Conservation (phyloP, 2,888 invertebrate genomes). For the Torymus tubicola region DNA sequence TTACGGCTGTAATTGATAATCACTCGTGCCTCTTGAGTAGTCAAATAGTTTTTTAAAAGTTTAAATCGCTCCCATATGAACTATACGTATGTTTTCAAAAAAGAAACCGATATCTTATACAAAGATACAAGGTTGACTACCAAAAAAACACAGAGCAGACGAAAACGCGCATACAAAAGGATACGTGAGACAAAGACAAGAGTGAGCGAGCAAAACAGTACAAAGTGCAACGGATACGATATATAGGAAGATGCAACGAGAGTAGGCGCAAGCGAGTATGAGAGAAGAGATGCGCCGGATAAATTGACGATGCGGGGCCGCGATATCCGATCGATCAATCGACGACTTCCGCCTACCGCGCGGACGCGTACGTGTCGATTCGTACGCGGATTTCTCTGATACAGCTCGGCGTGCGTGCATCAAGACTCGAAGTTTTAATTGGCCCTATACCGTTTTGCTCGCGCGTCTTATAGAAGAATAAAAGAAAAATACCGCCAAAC, state of each 20-base stretch:
- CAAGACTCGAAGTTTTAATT: slow-evolving; percentile 40
- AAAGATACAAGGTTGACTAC: too few relatives aligned
- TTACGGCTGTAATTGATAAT: too few relatives aligned
- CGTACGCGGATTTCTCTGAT: slow-evolving; percentile 17
- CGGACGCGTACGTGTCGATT: slow-evolving; percentile 52
- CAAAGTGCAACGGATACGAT: not conserved
- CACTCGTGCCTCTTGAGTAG: too few relatives aligned
- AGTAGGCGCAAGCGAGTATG: not conserved
- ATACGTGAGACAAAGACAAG: slow-evolving; percentile 38
- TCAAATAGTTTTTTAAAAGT: too few relatives aligned
- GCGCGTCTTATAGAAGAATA: too few relatives aligned
- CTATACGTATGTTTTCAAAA: too few relatives aligned
- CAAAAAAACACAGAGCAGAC: slow-evolving; percentile 2
- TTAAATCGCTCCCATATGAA: too few relatives aligned
- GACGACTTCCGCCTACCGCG: slow-evolving; percentile 64
- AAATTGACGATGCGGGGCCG: slow-evolving; percentile 59
- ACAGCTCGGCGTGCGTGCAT: not conserved
- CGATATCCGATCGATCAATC: slow-evolving; percentile 68
- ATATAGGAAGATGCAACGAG: not conserved
- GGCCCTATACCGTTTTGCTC: not conserved
- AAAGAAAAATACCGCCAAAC: too few relatives aligned
- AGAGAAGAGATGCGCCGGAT: slow-evolving; percentile 43
- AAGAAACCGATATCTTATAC: too few relatives aligned
- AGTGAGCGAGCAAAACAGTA: slow-evolving; percentile 19
- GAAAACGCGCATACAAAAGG: slow-evolving; percentile 25